Evolutionary conservation across 2,113 vertebrate species (phyloP).

Genomic region (Mus spicilegus): DNA sequence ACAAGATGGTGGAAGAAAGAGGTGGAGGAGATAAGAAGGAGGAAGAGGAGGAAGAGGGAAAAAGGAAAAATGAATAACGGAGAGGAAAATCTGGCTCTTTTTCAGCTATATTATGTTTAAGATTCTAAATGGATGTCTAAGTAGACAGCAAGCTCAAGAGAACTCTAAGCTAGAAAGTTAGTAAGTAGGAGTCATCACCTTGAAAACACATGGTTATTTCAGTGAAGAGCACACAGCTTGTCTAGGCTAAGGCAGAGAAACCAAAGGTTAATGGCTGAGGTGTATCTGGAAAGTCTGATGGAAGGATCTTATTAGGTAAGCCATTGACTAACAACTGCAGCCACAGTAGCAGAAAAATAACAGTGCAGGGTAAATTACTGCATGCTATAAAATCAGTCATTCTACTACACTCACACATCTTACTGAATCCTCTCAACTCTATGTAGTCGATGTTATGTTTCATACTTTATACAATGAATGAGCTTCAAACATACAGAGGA

Average conservation of each 20-base stretch:
- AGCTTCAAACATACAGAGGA: background rate
- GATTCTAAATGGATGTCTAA: slow-evolving; percentile 26
- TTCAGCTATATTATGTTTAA: slow-evolving; percentile 4
- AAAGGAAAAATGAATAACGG: background rate
- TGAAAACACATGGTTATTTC: slow-evolving; percentile 14
- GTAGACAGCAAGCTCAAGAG: slow-evolving; percentile 7
- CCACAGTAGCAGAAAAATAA: background rate
- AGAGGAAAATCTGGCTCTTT: background rate
- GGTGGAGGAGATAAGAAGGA: background rate
- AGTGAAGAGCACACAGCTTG: background rate
- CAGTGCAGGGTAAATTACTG: background rate
- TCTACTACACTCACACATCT: background rate
- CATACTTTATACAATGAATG: background rate
- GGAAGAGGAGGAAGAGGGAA: background rate
- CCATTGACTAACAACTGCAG: background rate
- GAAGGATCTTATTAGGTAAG: background rate
- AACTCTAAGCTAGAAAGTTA: slow-evolving; percentile 42
- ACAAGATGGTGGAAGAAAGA: background rate
- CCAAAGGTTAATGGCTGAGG: background rate
- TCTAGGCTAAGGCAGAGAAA: slow-evolving; percentile 17
- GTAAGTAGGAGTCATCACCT: background rate
- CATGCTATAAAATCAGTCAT: background rate
- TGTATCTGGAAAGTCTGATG: background rate
- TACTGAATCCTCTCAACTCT: slow-evolving; percentile 18
- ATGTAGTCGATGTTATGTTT: background rate